Base-by-base conservation (phyloP, 37 sponge, comb jelly and placozoan genomes). In the Hexactinellida sp. region DNA sequence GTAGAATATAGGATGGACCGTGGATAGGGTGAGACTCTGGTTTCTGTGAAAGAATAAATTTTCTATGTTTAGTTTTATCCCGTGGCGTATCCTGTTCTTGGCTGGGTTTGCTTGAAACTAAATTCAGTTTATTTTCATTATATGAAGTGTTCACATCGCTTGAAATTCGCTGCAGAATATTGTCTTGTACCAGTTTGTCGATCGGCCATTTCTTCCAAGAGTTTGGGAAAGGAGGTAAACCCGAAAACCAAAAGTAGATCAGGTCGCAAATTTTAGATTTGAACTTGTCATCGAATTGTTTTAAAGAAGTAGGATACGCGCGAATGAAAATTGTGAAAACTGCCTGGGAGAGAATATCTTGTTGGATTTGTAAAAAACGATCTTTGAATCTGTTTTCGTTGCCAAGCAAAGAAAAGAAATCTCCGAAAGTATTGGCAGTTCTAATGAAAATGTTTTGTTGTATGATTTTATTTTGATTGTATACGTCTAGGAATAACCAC, bases 231-330 rank as follows among this genome's bases (percentile, higher is more conserved):
- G 76, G 76, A 28, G 76, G 76, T n/a, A 63, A 63, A 21, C 76
- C 76, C 5, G 76, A 32, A 63, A 63, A 63, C 96, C 96, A 96
- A 84, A 94, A 55, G 47, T 83, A 85, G 36, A 96, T 71, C 1
- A 38, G 83, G 37, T 86, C 87, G 54, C 90, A 88, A 21, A 96
- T 87, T 9, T 87, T 88, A 23, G 82, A 85, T 83, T 88, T 93
- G 83, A 96, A 96, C 34, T 54, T 38, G 1, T 89, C 94, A 84
- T 91, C 92, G 88, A 94, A 96, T 35, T 87, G 94, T 38, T 88
- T 88, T 92, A 90, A 96, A 0, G 96, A 96, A 30, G 88, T 89
- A 36, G 96, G 92, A 86, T 86, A 96, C 84, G 89, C 91, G 82
- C 87, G 84, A 28, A 92, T 84, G 63, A 90, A 96, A 10, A 88